Base-by-base conservation (phyloP, 2,888 invertebrate species). In the Hypena proboscidalis region DNA sequence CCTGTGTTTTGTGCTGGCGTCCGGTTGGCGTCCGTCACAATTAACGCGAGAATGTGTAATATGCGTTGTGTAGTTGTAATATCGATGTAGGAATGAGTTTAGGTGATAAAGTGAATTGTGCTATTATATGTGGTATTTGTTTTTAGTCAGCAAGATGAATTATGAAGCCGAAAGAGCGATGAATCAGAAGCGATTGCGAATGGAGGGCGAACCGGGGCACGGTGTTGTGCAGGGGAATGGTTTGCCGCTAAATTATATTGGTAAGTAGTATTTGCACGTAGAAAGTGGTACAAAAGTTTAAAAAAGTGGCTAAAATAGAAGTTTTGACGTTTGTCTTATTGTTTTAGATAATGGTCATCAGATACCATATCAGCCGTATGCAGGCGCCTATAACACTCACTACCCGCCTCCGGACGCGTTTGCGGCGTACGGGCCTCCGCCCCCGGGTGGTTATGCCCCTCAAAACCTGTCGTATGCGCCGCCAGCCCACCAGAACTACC, bases 1-100 rank as follows among this genome's bases (percentile, higher is more conserved):
- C 90, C 90, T 91, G 88, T 90, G 89, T 88, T 86, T 88, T 82
- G 83, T 83, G 80, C 82, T 85, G 77, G 91, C 90, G 91, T 91
- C 90, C 90, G 89, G 87, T 89, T 90, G 86, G 91, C 91, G 91
- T 91, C 91, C 84, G 86, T 85, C 85, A 87, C 73, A 84, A 80
- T 78, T 81, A 76, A 72, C 75, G 67, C 78, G 67, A 81, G 78
- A 81, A 80, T 74, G 70, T 74, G 61, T 68, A 76, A 65, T 77
- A 75, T 58, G 70, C 72, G 67, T 51, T 74, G 74, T 73, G 71
- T 73, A 52, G 67, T 72, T 63, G 62, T 57, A 59, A 58, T 67
- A 67, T 56, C 57, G 55, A 57, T 58, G 60, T 69, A 55, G 63
- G 69, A 73, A 78, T 77, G 80, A 70, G 67, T 70, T 64, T 62